phyloP scores from a whole-genome alignment of 2,888 invertebrate species.

The Sinodicranocentrus sp. region DNA sequence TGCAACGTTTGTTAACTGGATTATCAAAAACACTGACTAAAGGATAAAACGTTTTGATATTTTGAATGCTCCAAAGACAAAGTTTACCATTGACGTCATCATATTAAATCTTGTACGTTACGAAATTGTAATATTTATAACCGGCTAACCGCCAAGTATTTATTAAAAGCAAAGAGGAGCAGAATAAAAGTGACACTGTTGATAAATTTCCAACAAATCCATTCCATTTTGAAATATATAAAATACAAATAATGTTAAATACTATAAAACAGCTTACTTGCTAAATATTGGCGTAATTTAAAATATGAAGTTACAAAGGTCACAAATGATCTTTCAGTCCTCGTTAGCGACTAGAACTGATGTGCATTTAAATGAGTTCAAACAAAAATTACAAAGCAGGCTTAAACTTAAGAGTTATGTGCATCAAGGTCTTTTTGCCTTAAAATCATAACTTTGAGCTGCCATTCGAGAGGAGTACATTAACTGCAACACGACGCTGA shows the following conservation, averaged over 20 bases:
- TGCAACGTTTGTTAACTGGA: conserved; percentile 95
- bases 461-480: background rate
- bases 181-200: conserved; percentile 34
- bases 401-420: background rate
- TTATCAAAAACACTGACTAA: conserved; percentile 84
- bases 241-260: background rate
- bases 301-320: background rate
- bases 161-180: conserved; percentile 51
- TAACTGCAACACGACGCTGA: background rate
- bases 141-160: conserved; percentile 57
- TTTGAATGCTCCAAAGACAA: conserved; percentile 1
- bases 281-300: background rate
- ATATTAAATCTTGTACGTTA: no score
- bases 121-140: conserved; percentile 25
- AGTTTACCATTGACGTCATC: no score
- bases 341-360: conserved; percentile 51
- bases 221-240: background rate
- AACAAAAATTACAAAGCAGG: conserved; percentile 16
- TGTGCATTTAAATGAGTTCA: conserved; percentile 16
- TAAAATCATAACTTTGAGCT: conserved; percentile 6
- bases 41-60: no score
- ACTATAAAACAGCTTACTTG: no score
- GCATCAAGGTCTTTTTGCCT: background rate
- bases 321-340: conserved; percentile 45
- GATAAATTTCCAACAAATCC: background rate